Evolutionary conservation across 2,113 vertebrate genomes (phyloP).

Genomic region (Petrocephalus zakoni): DNA sequence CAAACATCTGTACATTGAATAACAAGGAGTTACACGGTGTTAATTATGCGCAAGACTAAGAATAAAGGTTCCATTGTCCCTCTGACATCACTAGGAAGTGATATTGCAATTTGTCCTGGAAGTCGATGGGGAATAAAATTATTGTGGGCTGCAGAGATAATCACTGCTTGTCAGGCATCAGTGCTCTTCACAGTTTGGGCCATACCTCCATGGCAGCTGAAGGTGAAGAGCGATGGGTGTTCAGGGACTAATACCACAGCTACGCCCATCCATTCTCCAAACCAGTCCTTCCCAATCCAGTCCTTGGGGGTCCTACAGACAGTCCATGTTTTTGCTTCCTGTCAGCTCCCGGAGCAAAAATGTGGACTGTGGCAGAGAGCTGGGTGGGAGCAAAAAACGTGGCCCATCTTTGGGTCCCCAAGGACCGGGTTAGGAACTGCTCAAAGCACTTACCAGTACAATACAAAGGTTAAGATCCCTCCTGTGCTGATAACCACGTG

Average conservation of each 20-base stretch:
- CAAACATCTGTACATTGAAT: not conserved
- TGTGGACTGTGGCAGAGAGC: not conserved
- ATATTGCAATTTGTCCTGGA: not conserved
- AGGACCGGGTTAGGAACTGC: not conserved
- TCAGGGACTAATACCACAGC: not conserved
- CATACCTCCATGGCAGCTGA: not conserved
- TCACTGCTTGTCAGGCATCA: not conserved
- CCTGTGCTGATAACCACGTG: not conserved
- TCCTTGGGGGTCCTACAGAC: not conserved
- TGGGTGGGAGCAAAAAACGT: not conserved
- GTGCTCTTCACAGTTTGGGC: not conserved
- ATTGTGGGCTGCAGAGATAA: not conserved
- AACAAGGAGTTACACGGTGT: not conserved
- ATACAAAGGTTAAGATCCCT: not conserved
- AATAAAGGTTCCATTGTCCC: not conserved
- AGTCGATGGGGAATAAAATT: not conserved
- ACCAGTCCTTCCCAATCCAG: not conserved
- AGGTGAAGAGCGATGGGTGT: not conserved
- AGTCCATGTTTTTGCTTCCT: not conserved
- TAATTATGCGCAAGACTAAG: not conserved
- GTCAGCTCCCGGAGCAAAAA: not conserved
- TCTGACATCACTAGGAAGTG: not conserved
- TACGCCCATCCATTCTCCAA: not conserved
- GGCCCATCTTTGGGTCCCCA: not conserved
- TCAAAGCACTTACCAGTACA: not conserved